These are phyloP conservation scores for Patella depressa DNA, from an alignment of 2,888 invertebrate genomes.

Conservation along the genomic window DNA sequence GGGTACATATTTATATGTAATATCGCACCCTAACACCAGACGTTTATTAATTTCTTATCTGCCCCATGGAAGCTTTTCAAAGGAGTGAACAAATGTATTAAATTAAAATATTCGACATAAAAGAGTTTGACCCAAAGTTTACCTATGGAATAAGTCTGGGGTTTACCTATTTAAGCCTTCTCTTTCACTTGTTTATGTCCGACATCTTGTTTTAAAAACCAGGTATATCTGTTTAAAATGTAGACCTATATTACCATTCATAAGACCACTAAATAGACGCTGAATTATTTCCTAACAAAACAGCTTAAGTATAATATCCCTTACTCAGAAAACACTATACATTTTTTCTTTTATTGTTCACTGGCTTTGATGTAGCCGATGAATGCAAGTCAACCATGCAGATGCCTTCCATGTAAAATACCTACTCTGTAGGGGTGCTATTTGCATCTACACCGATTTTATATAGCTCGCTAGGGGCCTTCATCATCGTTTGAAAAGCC, in stretches of 20 bases:
- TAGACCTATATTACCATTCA: background rate
- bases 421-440: conserved; percentile 1
- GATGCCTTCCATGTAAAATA: conserved; percentile 16
- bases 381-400: conserved; percentile 33
- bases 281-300: conserved; percentile 27
- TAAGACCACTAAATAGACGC: background rate
- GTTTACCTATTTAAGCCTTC: background rate
- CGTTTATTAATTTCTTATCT: no score
- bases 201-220: no score
- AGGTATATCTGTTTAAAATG: no score
- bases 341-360: conserved; percentile 37
- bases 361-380: conserved; percentile 41
- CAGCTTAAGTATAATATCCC: conserved; percentile 51
- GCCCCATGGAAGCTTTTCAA: no score
- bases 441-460: conserved; percentile 17
- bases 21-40: no score
- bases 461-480: conserved; percentile 14
- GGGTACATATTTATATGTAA: no score
- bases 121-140: background rate
- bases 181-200: no score
- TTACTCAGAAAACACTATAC: conserved; percentile 38
- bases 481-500: conserved; percentile 18
- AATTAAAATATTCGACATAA: no score
- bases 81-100: no score
- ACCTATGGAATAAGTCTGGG: background rate